Conservation (phyloP, 2,797 vertebrate genomes). For the Megalops cyprinoides region DNA sequence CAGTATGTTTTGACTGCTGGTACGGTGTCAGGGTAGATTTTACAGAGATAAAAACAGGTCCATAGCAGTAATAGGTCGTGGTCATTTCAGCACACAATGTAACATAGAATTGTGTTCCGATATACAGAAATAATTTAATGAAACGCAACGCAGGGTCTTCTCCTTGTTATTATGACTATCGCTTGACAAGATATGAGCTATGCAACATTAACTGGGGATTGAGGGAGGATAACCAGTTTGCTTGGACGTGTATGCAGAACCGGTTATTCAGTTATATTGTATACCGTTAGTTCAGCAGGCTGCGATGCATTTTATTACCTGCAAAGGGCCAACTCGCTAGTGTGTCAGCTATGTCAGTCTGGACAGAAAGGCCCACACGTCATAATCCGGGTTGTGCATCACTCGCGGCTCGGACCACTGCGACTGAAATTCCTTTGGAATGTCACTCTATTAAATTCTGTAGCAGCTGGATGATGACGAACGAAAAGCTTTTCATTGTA, state of each 20-base stretch:
- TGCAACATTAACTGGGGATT: no score
- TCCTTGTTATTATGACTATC: no score
- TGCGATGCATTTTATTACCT: neutral
- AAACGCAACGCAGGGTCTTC: neutral
- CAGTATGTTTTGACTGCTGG: neutral
- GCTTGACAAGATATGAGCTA: no score
- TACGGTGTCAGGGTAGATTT: neutral
- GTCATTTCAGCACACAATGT: neutral
- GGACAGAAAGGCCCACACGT: constrained; percentile 12
- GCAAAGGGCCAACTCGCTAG: neutral
- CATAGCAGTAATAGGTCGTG: neutral
- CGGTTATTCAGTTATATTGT: no score
- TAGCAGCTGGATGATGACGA: neutral
- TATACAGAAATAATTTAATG: neutral
- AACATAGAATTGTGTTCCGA: neutral
- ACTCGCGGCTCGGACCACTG: neutral
- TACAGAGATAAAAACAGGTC: neutral
- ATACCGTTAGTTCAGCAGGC: neutral
- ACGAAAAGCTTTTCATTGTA: neutral
- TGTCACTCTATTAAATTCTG: neutral
- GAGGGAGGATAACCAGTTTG: no score
- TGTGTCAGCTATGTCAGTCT: constrained; percentile 5
- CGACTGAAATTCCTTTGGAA: neutral
- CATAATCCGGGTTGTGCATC: constrained; percentile 14
- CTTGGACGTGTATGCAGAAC: no score